Percentiles rank a stretch among this genome's conserved stretches.
phyloP scores from a whole-genome alignment of 1,140 invertebrate species.

The Oryzaephilus surinamensis region DNA sequence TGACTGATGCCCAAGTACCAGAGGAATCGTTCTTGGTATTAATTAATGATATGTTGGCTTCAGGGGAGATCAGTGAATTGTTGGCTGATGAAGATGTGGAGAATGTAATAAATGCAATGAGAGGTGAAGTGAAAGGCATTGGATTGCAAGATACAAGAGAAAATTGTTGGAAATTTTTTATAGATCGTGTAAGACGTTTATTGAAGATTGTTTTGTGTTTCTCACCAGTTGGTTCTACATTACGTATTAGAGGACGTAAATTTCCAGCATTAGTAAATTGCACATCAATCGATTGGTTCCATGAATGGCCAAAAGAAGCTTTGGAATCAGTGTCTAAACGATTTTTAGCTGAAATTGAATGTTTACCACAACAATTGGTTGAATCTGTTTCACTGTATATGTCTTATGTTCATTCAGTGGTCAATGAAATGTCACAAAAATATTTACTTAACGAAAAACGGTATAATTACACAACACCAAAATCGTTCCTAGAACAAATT shows the following conservation, averaged over 20 bases:
- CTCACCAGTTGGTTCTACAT: constrained; percentile 79
- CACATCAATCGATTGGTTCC: constrained; percentile 91
- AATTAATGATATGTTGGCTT: constrained; percentile 88
- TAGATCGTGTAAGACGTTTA: constrained; percentile 70
- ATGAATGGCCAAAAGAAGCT: constrained; percentile 90
- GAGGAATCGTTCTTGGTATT: constrained; percentile 87
- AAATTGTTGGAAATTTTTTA: constrained; percentile 94
- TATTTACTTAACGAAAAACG: constrained; percentile 79
- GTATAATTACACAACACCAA: constrained; percentile 95
- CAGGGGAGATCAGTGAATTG: constrained; percentile 86
- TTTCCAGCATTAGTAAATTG: constrained; percentile 93
- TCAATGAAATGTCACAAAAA: constrained; percentile 73
- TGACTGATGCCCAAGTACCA: constrained; percentile 88
- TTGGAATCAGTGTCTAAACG: constrained; percentile 76
- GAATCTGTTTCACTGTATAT: constrained; percentile 73
- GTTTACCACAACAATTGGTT: constrained; percentile 49
- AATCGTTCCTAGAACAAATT: constrained; percentile 92
- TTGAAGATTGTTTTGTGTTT: constrained; percentile 82
- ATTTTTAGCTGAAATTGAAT: constrained; percentile 68
- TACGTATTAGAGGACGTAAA: constrained; percentile 75
- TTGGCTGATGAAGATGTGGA: constrained; percentile 87
- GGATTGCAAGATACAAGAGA: constrained; percentile 80
- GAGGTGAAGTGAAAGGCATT: constrained; percentile 74
- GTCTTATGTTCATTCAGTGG: constrained; percentile 80
- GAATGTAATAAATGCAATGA: constrained; percentile 69